Percentiles rank a stretch among this genome's conserved stretches.
Conservation (phyloP, 2,888 invertebrate genomes). For the Drosophila leonis region DNA sequence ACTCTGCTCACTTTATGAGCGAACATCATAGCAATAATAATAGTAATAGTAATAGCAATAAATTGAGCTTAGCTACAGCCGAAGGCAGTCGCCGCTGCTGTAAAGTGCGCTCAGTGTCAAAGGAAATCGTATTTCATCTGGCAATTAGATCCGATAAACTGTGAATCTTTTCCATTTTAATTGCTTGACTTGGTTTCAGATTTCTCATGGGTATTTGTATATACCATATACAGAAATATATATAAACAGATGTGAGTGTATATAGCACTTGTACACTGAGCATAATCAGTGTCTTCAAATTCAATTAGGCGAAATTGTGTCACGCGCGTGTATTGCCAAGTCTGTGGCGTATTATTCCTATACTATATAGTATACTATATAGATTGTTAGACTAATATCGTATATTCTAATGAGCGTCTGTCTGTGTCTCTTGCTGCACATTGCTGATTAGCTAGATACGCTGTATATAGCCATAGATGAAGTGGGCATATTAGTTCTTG, state of each 20-base stretch:
- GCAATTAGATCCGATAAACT: constrained; percentile 63
- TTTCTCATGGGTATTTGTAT: neutral
- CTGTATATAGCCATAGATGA: neutral
- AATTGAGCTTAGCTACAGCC: constrained; percentile 35
- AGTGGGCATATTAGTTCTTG: neutral
- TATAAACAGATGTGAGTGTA: neutral
- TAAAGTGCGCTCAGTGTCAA: constrained; percentile 79
- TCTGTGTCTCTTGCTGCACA: neutral
- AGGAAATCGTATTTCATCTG: constrained; percentile 82
- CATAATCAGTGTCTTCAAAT: constrained; percentile 62
- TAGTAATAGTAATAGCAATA: constrained; percentile 38
- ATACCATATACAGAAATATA: neutral
- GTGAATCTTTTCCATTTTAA: constrained; percentile 40
- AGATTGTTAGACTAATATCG: neutral
- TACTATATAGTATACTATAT: constrained; percentile 1
- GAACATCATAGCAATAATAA: constrained; percentile 16
- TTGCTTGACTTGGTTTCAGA: constrained; percentile 13
- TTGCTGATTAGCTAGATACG: neutral
- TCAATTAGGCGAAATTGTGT: constrained; percentile 75
- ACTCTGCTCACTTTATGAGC: neutral
- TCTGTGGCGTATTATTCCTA: constrained; percentile 2
- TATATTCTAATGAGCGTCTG: constrained; percentile 1
- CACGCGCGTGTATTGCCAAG: constrained; percentile 56
- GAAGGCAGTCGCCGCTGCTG: constrained; percentile 10
- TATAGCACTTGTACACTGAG: constrained; percentile 2